These are phyloP conservation scores for Ceyx melanurus DNA, from an alignment of 2,113 vertebrate genomes.

Conservation along the genomic window DNA sequence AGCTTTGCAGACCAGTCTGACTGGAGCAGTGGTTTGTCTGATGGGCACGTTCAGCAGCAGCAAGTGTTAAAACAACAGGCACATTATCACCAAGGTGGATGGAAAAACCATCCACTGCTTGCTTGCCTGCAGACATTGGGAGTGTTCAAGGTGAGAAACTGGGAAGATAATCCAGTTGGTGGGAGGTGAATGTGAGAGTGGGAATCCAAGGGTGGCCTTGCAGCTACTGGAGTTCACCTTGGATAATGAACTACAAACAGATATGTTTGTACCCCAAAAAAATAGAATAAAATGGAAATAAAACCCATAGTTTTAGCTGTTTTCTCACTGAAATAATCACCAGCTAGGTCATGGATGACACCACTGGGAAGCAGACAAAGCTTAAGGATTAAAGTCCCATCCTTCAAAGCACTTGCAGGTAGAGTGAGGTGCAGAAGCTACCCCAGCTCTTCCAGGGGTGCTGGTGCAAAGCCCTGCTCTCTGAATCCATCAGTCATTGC, in stretches of 20 bases:
- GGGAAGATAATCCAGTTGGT: not conserved
- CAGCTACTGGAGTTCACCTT: not conserved
- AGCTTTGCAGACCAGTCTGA: not conserved
- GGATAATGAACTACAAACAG: not conserved
- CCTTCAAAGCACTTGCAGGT: not conserved
- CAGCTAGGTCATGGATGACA: not conserved
- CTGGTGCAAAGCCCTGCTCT: not conserved
- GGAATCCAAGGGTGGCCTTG: not conserved
- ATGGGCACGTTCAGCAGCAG: not conserved
- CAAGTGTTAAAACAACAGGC: conserved; percentile 49
- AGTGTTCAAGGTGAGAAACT: not conserved
- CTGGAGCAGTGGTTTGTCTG: not conserved
- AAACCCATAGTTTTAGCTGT: not conserved
- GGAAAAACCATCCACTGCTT: conserved; percentile 10
- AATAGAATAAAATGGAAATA: fast-evolving
- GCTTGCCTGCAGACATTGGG: not conserved
- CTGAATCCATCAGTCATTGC: not conserved
- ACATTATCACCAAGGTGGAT: conserved; percentile 44
- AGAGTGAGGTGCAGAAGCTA: not conserved
- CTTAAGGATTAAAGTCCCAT: not conserved
- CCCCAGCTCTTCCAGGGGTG: not conserved
- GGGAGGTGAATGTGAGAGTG: fast-evolving
- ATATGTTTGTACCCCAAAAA: not conserved
- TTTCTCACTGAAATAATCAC: not conserved
- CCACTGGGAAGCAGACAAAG: not conserved